phyloP scores from a whole-genome alignment of 2,113 vertebrate genomes.

The Ptyas mucosa region DNA sequence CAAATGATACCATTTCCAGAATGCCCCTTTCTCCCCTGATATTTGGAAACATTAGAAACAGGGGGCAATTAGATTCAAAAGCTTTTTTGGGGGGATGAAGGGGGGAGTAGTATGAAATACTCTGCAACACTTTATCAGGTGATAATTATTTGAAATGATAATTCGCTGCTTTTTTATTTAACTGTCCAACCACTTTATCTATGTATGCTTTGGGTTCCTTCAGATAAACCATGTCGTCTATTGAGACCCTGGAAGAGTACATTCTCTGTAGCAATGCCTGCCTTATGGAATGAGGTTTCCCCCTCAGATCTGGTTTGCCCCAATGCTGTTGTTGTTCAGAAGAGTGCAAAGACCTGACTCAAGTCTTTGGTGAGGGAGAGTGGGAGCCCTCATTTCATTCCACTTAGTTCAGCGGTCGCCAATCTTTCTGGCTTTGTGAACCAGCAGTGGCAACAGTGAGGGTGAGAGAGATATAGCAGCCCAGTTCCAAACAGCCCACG shows the following conservation, averaged over 20 bases:
- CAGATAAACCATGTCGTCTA: not conserved
- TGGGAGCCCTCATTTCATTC: not conserved
- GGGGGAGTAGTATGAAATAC: not conserved
- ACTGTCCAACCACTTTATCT: not conserved
- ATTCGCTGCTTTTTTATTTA: not conserved
- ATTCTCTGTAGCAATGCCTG: not conserved
- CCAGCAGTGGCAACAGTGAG: not conserved
- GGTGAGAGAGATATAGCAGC: not conserved
- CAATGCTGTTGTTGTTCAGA: not conserved
- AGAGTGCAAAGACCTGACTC: not conserved
- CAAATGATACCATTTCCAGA: not conserved
- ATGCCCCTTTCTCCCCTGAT: not conserved
- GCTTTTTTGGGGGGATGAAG: not conserved
- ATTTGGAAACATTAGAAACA: not conserved
- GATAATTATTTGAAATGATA: not conserved
- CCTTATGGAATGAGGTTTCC: not conserved
- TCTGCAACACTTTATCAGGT: not conserved
- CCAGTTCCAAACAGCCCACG: not conserved
- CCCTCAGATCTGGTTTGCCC: not conserved
- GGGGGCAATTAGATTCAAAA: not conserved
- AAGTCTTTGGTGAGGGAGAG: not conserved
- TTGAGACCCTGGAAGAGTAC: not conserved
- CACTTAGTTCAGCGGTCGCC: not conserved
- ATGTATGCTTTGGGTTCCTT: not conserved
- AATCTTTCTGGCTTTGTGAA: not conserved